These are phyloP conservation scores for Scelioninae gen. 1 DNA, from an alignment of 2,888 invertebrate species.

Conservation along the genomic window DNA sequence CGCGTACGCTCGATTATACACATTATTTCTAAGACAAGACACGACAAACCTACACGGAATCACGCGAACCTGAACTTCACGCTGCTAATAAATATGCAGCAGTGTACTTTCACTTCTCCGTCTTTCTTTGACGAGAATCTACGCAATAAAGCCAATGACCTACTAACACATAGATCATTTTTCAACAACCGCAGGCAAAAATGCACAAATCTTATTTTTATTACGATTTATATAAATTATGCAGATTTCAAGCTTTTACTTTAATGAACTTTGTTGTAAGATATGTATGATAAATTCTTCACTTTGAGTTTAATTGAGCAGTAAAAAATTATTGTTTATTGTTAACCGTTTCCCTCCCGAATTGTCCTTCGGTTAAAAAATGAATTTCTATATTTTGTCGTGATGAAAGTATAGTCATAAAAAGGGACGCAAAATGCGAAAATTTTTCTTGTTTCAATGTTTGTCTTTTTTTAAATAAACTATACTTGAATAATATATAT, in stretches of 20 bases:
- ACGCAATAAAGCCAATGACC: slow-evolving; percentile 82
- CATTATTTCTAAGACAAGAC: slow-evolving; percentile 58
- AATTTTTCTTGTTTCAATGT: too few relatives aligned
- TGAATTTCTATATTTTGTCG: too few relatives aligned
- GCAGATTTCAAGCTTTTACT: slow-evolving; percentile 7
- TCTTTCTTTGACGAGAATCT: slow-evolving; percentile 72
- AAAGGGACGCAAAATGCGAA: too few relatives aligned
- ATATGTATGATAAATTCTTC: neutral
- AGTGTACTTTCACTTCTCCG: slow-evolving; percentile 81
- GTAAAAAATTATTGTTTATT: too few relatives aligned
- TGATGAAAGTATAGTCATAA: too few relatives aligned
- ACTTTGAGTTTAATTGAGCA: neutral
- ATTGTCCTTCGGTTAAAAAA: too few relatives aligned
- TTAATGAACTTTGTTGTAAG: neutral
- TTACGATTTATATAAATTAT: slow-evolving; percentile 11
- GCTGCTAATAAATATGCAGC: slow-evolving; percentile 77
- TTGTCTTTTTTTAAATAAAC: too few relatives aligned
- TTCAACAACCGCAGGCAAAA: slow-evolving; percentile 42
- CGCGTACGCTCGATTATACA: slow-evolving; percentile 28
- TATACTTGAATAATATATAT: too few relatives aligned
- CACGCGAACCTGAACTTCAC: slow-evolving; percentile 83
- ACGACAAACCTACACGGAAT: slow-evolving; percentile 71
- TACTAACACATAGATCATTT: slow-evolving; percentile 80
- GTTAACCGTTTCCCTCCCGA: too few relatives aligned
- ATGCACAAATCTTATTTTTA: neutral